phyloP scores from a whole-genome alignment of 2,113 vertebrate species.

The Pseudorectes ferrugineus region DNA sequence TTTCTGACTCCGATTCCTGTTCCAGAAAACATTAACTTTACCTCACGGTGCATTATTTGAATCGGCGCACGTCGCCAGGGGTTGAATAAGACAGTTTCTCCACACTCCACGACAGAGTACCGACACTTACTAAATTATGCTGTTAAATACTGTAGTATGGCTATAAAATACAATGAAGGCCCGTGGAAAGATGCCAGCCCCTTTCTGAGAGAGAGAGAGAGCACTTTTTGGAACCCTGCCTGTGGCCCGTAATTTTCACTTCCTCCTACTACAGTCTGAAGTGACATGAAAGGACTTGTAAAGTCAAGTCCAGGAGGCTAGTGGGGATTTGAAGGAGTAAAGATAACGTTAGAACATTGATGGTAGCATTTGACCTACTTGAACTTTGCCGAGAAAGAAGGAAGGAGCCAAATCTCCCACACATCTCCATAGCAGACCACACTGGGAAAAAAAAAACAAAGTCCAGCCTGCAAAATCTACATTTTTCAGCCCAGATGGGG shows the following conservation, averaged over 20 bases:
- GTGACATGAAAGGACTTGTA: slow-evolving; percentile 64
- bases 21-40: slow-evolving; percentile 46
- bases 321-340: background rate
- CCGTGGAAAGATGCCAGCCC: slow-evolving; percentile 48
- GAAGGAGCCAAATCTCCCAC: background rate
- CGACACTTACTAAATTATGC: slow-evolving; percentile 68
- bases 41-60: background rate
- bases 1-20: slow-evolving; percentile 11
- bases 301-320: slow-evolving; percentile 48
- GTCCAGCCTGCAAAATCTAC: background rate
- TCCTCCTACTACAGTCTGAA: slow-evolving; percentile 32
- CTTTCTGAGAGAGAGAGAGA: slow-evolving; percentile 35
- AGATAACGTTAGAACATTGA: background rate
- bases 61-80: background rate
- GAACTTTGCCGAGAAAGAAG: background rate
- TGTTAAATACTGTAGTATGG: slow-evolving; percentile 67
- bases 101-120: background rate
- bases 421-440: background rate
- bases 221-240: slow-evolving; percentile 57
- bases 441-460: background rate
- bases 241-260: slow-evolving; percentile 59
- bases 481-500: background rate
- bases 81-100: slow-evolving; percentile 50
- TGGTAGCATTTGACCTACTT: background rate
- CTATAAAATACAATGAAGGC: slow-evolving; percentile 65